A percentile compares a stretch with the other conserved stretches of the same genome.
Evolutionary conservation across 2,888 invertebrate species (phyloP).

Genomic region (Drosophila diplacantha): DNA sequence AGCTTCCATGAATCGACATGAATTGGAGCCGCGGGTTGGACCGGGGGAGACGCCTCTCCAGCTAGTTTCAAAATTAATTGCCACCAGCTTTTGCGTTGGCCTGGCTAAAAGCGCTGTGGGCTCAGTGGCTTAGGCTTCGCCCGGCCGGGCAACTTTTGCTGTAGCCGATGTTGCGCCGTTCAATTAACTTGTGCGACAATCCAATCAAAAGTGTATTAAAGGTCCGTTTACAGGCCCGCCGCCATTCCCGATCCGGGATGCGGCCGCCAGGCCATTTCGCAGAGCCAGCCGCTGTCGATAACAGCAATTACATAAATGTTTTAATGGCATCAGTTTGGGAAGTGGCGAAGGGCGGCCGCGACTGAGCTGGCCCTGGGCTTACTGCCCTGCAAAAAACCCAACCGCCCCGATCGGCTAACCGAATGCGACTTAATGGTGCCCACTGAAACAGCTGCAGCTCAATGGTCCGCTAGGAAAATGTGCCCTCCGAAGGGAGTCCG

Average conservation of each 20-base stretch:
- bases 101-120: slow-evolving; percentile 21
- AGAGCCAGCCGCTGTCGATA: slow-evolving; percentile 64
- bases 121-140: slow-evolving; percentile 50
- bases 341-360: background rate
- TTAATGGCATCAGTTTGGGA: slow-evolving; percentile 47
- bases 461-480: slow-evolving; percentile 27
- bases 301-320: slow-evolving; percentile 73
- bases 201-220: slow-evolving; percentile 74
- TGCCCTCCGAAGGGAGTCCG: slow-evolving; percentile 23
- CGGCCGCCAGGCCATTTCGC: slow-evolving; percentile 55
- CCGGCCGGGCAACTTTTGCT: slow-evolving; percentile 9
- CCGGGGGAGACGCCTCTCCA: slow-evolving; percentile 18
- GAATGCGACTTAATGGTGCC: slow-evolving; percentile 61
- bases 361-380: slow-evolving; percentile 27
- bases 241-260: slow-evolving; percentile 25
- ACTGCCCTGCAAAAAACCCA: slow-evolving; percentile 31
- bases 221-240: slow-evolving; percentile 50
- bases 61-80: slow-evolving; percentile 63
- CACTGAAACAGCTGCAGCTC: slow-evolving; percentile 48
- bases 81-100: slow-evolving; percentile 46
- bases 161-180: slow-evolving; percentile 48
- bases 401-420: slow-evolving; percentile 45
- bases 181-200: slow-evolving; percentile 73
- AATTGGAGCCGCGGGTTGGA: slow-evolving; percentile 27
- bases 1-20: slow-evolving; percentile 65